Conservation (phyloP, 2,888 invertebrate species). For the Drosophila neotestacea region DNA sequence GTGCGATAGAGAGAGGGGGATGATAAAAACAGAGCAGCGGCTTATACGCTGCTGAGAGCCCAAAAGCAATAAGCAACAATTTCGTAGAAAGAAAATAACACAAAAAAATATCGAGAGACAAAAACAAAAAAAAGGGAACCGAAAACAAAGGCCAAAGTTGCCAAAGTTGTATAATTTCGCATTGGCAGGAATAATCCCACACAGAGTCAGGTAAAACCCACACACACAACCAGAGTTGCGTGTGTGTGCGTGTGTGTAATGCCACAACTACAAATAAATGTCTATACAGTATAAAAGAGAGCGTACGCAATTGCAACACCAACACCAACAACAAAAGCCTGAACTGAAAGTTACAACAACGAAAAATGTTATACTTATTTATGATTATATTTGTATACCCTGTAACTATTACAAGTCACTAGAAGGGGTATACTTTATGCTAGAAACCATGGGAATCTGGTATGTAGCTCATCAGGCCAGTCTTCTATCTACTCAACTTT, state of each 20-base stretch:
- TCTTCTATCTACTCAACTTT: no score
- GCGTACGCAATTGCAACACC: conserved; percentile 29
- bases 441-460: no score
- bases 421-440: no score
- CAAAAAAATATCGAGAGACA: conserved; percentile 11
- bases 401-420: conserved; percentile 3
- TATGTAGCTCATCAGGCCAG: no score
- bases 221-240: conserved; percentile 37
- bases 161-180: conserved; percentile 78
- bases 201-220: conserved; percentile 70
- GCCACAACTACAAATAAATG: conserved; percentile 21
- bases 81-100: conserved; percentile 58
- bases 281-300: conserved; percentile 18
- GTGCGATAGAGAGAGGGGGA: background rate
- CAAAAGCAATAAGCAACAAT: conserved; percentile 79
- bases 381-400: conserved; percentile 59
- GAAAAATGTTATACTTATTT: conserved; percentile 46
- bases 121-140: conserved; percentile 28
- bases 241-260: conserved; percentile 28
- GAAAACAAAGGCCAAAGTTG: conserved; percentile 60
- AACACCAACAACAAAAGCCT: conserved; percentile 39
- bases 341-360: conserved; percentile 37
- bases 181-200: conserved; percentile 78
- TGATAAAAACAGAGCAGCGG: conserved; percentile 36
- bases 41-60: conserved; percentile 40